These are phyloP conservation scores for Dendroctonus valens DNA, from an alignment of 1,140 invertebrate genomes.

Conservation along the genomic window DNA sequence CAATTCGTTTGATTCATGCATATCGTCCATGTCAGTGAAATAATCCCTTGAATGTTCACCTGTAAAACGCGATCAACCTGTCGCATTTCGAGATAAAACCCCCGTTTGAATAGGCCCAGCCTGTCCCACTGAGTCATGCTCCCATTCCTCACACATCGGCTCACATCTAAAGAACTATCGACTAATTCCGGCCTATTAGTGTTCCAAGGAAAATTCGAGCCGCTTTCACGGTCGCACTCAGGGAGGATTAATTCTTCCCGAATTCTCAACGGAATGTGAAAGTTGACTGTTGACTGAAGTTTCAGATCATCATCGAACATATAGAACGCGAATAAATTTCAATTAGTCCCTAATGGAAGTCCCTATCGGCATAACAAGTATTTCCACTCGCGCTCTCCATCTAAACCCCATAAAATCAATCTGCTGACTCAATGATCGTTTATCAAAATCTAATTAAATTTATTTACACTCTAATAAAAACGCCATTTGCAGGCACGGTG, in stretches of 20 bases:
- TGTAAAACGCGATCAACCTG: too few relatives aligned
- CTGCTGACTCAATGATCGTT: constrained; percentile 23
- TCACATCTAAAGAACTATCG: constrained; percentile 16
- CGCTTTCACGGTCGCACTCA: constrained; percentile 13
- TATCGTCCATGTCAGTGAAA: too few relatives aligned
- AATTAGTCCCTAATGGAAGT: too few relatives aligned
- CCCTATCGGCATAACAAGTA: constrained; percentile 3
- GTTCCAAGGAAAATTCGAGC: constrained; percentile 20
- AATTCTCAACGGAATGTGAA: background rate
- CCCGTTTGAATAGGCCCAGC: too few relatives aligned
- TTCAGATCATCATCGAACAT: too few relatives aligned
- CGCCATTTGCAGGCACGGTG: constrained; percentile 29
- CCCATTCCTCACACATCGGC: constrained; percentile 15
- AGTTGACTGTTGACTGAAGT: background rate
- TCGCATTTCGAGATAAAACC: too few relatives aligned
- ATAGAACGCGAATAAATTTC: too few relatives aligned
- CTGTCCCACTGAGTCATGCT: too few relatives aligned
- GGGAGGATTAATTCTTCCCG: constrained; percentile 24
- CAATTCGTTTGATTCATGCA: too few relatives aligned
- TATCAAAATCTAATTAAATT: constrained; percentile 35
- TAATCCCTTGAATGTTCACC: too few relatives aligned
- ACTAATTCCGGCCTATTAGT: constrained; percentile 14
- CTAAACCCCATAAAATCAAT: constrained; percentile 23
- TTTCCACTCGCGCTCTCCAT: constrained; percentile 18
- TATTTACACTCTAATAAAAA: constrained; percentile 34